Conservation (phyloP, 2,797 vertebrate species). For the Salmo trutta region DNA sequence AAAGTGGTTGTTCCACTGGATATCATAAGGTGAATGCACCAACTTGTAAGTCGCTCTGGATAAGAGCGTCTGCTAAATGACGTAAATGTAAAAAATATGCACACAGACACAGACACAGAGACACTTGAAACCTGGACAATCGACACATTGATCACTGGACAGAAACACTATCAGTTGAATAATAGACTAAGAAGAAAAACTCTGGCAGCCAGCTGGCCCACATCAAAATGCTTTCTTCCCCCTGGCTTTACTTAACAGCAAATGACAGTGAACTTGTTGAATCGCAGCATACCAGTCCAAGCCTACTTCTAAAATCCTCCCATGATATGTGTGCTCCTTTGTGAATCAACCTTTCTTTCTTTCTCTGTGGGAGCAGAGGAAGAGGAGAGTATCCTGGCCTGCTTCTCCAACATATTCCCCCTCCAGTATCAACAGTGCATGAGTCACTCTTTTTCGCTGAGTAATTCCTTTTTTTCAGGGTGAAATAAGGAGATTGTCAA, state of each 20-base stretch:
- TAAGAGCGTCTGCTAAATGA: too few species aligned
- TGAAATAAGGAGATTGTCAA: slow-evolving; percentile 33
- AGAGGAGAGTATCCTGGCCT: slow-evolving; percentile 16
- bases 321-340: neutral
- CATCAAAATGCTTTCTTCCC: neutral
- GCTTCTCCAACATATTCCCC: slow-evolving; percentile 30
- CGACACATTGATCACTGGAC: neutral
- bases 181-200: neutral
- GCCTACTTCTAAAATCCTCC: neutral
- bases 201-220: neutral
- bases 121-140: neutral
- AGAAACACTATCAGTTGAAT: neutral
- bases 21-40: too few species aligned
- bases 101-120: neutral
- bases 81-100: neutral
- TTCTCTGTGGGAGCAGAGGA: neutral
- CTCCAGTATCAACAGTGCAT: slow-evolving; percentile 51
- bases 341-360: neutral
- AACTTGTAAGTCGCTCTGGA: too few species aligned
- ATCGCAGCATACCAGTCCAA: neutral
- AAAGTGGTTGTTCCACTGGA: too few species aligned
- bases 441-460: slow-evolving; percentile 53
- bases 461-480: slow-evolving; percentile 41
- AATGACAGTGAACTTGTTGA: slow-evolving; percentile 3
- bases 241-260: neutral